phyloP scores from a whole-genome alignment of 2,888 invertebrate species.

The Serripes groenlandicus region DNA sequence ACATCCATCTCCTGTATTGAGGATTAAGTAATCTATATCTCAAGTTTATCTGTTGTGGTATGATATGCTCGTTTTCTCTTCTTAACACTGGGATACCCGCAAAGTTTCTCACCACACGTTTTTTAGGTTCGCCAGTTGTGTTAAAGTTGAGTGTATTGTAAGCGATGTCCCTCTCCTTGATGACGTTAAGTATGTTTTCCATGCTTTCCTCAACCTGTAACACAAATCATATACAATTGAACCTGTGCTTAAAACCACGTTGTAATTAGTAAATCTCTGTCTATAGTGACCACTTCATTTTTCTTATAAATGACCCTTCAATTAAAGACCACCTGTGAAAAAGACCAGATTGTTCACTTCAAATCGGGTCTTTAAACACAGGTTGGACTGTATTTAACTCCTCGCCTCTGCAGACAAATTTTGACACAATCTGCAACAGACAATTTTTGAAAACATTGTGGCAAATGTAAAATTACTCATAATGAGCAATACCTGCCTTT shows the following conservation, averaged over 20 bases:
- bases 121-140: conserved; percentile 69
- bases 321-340: not conserved
- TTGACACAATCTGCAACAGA: too few relatives aligned
- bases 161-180: conserved; percentile 96
- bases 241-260: too few relatives aligned
- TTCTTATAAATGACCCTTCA: not conserved
- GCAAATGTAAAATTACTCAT: not conserved
- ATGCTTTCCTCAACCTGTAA: conserved; percentile 94
- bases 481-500: not conserved
- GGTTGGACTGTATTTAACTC: not conserved
- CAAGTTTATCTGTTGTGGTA: conserved; percentile 72
- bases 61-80: conserved; percentile 66
- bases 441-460: conserved; percentile 1
- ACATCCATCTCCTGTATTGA: conserved; percentile 60
- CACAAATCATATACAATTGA: not conserved
- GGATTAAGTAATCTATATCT: conserved; percentile 63
- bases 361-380: not conserved
- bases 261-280: too few relatives aligned
- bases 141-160: conserved; percentile 93
- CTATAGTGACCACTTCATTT: too few relatives aligned
- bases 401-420: not conserved
- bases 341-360: not conserved
- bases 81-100: conserved; percentile 73
- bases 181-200: conserved; percentile 95
- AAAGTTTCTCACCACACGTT: conserved; percentile 67